Evolutionary conservation across 2,113 vertebrate species (phyloP), one percentile per base, ranked within the genome.

Genomic region (Tautogolabrus adspersus): DNA sequence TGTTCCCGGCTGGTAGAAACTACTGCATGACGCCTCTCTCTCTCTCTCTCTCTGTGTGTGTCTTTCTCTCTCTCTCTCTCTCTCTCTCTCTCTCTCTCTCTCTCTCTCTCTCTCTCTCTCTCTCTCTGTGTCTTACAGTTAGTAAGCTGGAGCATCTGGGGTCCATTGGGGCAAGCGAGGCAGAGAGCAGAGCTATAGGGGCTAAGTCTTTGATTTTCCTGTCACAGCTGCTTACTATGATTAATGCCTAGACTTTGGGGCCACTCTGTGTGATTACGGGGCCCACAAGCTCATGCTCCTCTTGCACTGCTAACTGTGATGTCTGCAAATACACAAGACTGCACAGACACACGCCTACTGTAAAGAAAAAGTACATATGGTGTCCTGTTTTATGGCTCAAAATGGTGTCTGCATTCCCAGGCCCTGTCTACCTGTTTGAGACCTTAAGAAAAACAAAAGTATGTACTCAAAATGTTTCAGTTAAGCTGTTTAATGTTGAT

Each of bases 221-320:
- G 93, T 92, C 94, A 93, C 55, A 66, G 78, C 85, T 91, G 90
- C 88, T 93, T 93, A 93, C 91, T 91, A 92, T 93, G 94, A 95
- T 94, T 93, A 93, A 95, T 95, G 92, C 62, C 82, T 81, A 22
- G 87, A 91, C 88, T 91, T 91, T 85, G 81, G 84, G 81, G 88
- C 84, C 84, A 91, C 88, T 94, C 84, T 83, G 64, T 91, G 83
- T 92, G 86, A 93, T 92, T 93, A 92, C 88, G 81, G 81, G 82
- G 80, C 81, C 88, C 77, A 65, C 47, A 68, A 84, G 83, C 89
- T 72, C 58, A 46, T 11, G 21, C 23, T 72, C 6, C 60, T 76
- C 67, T 62, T 44, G 46, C 56, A 12, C 60, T 58, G 23, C 61
- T 22, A 73, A 65, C 47, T 38, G 60, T 52, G 11, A 59, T 42